Evolutionary conservation across 2,113 vertebrate species (phyloP).

Genomic region (Pleuronectes platessa): DNA sequence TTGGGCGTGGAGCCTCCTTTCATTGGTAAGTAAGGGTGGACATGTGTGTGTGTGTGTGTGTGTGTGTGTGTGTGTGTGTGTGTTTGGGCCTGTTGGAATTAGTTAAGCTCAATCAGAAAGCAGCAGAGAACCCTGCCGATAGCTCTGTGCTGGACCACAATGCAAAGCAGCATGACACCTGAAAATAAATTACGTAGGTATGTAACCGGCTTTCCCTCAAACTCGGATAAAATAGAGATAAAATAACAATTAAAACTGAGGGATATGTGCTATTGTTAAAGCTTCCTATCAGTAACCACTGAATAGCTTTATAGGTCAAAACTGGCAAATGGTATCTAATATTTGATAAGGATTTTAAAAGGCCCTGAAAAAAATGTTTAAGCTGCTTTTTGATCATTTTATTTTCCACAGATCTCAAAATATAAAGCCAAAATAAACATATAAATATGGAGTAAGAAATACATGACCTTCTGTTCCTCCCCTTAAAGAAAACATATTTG

Average conservation of each 20-base stretch:
- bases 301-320: not conserved
- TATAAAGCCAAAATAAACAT: too few relatives aligned
- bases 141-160: not conserved
- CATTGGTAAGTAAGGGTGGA: constrained; percentile 62
- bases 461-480: too few relatives aligned
- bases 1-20: constrained; percentile 87
- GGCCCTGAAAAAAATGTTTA: not conserved
- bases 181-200: constrained; percentile 7
- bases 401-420: too few relatives aligned
- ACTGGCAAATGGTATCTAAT: too few relatives aligned
- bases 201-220: not conserved
- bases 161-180: constrained; percentile 18
- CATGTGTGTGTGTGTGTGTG: not conserved
- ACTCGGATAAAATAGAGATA: not conserved
- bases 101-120: constrained; percentile 6
- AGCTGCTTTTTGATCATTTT: too few relatives aligned
- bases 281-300: not conserved
- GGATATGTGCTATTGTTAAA: too few relatives aligned
- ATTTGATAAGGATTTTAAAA: too few relatives aligned
- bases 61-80: constrained; percentile 1
- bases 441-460: too few relatives aligned
- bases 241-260: too few relatives aligned
- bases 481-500: too few relatives aligned
- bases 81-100: not conserved
- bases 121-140: constrained; percentile 4